Base-by-base conservation (phyloP, 1,140 invertebrate species). In the Coboldia fuscipes region DNA sequence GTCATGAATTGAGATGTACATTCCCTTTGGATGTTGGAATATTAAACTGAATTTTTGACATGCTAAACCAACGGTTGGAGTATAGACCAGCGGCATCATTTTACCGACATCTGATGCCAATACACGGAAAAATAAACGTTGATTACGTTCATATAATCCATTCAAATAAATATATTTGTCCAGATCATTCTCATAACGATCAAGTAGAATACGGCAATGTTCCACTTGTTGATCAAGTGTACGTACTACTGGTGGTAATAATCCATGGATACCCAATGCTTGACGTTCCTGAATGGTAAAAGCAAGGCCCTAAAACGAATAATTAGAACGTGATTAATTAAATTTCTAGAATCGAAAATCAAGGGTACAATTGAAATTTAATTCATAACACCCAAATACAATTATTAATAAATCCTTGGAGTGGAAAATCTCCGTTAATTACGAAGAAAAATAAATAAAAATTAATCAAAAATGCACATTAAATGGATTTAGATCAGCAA, bases 1-100 rank as follows among this genome's bases (percentile, higher is more conserved):
- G 51, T 98, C 94, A 52, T 97, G 75, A 32, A 97, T 93, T 14
- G 86, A 90, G 41, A 99, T 81, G 47, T 88, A 98, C n/a, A 98
- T 61, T 9, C 92, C 92, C 30, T 83, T 71, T 0, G 92, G 86
- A 47, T 86, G 65, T 21, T 85, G 68, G 56, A 85, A 96, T 34
- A 94, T 77, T 13, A 86, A 62, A n/a, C 92, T 92, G 56, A 85
- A 97, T 50, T 92, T 84, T 57, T 93, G 86, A 61, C 92, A 97
- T 2, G 89, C 90, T 16, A 85, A 61, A 12, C 90, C 85, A 1
- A 92, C 86, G 1, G 84, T 92, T 0, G 89, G 88, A 0, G 84
- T 92, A 51, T 97, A 94, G 3, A 94, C 84, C 31, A 92, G 72
- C 1, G 77, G 75, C 72, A 83, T 89, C 64, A 89, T 72, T 27